Conservation (phyloP, 2,113 vertebrate species). For the Lepus europaeus region DNA sequence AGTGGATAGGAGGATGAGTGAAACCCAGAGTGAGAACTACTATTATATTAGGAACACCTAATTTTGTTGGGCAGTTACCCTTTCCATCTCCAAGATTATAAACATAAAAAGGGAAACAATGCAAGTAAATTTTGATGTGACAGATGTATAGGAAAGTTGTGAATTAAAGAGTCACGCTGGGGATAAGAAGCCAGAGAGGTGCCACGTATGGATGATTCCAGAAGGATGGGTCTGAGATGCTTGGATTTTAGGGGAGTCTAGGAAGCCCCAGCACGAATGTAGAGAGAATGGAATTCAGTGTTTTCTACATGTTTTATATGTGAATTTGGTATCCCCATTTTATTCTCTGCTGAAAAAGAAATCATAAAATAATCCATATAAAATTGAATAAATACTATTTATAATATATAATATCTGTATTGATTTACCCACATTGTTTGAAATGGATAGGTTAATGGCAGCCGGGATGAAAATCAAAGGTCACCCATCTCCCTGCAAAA, state of each 20-base stretch:
- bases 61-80: not conserved
- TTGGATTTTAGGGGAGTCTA: not conserved
- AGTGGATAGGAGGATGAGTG: not conserved
- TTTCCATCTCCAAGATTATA: not conserved
- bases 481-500: not conserved
- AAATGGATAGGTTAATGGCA: not conserved
- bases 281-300: not conserved
- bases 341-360: slow-evolving; percentile 23
- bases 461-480: not conserved
- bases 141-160: not conserved
- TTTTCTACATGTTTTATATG: not conserved
- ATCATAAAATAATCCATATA: not conserved
- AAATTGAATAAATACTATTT: not conserved
- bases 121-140: slow-evolving; percentile 8
- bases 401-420: not conserved
- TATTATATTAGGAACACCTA: not conserved
- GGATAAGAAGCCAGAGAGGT: not conserved
- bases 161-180: not conserved
- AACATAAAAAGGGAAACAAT: not conserved
- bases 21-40: not conserved
- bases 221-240: not conserved
- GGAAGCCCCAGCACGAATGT: not conserved
- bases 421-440: not conserved
- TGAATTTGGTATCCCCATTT: not conserved
- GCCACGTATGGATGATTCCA: not conserved